phyloP scores from a whole-genome alignment of 2,797 vertebrate species.

The Adelosebastes latens region DNA sequence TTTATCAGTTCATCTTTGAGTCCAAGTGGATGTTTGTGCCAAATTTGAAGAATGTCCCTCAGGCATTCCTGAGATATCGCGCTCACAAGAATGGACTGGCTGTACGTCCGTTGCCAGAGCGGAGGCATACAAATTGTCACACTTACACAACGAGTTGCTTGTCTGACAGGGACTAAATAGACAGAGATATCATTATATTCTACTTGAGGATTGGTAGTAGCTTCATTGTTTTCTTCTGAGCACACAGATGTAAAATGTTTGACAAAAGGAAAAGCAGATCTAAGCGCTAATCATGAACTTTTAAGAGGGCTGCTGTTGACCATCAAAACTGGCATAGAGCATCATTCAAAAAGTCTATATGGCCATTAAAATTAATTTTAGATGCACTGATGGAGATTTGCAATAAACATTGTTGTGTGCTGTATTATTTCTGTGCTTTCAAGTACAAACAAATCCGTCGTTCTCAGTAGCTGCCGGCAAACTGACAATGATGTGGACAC shows the following conservation, averaged over 20 bases:
- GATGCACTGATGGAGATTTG: not conserved
- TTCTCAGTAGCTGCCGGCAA: not conserved
- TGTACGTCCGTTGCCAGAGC: too few species aligned
- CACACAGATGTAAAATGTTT: not conserved
- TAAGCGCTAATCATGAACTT: not conserved
- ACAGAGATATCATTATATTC: too few species aligned
- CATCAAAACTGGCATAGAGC: not conserved
- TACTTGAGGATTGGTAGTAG: not conserved
- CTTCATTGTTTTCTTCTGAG: not conserved
- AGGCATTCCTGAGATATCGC: too few species aligned
- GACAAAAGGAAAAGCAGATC: not conserved
- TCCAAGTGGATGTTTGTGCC: too few species aligned
- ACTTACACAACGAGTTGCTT: not conserved
- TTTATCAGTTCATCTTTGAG: too few species aligned
- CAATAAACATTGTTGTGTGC: not conserved
- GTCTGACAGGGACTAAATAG: not conserved
- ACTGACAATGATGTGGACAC: not conserved
- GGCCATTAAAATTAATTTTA: constrained; percentile 1
- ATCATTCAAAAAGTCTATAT: not conserved
- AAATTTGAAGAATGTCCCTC: too few species aligned
- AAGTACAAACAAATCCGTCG: constrained; percentile 6
- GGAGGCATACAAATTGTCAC: not conserved
- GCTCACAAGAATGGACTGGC: too few species aligned
- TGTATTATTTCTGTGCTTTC: not conserved
- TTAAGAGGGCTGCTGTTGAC: not conserved